phyloP scores from a whole-genome alignment of 2,888 invertebrate genomes.

The Synergus gifuensis region DNA sequence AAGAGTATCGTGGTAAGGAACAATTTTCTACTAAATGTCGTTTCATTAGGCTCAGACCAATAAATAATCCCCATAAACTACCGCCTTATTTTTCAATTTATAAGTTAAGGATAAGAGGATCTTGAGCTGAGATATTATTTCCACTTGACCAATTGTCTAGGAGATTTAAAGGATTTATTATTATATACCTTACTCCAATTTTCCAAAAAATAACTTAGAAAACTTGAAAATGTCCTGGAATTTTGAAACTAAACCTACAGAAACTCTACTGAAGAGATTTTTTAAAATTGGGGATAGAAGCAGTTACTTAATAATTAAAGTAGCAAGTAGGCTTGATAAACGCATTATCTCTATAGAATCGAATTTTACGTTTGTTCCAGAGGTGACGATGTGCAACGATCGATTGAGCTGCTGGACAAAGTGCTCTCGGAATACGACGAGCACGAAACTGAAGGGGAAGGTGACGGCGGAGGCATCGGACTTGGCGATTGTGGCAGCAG shows the following conservation, averaged over 20 bases:
- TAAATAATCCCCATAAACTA: conserved; percentile 2
- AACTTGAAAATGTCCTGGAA: too few species aligned
- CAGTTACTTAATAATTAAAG: not conserved
- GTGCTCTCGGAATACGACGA: conserved; percentile 95
- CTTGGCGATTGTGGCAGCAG: conserved; percentile 75
- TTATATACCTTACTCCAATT: not conserved
- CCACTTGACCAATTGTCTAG: not conserved
- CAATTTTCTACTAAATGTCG: not conserved
- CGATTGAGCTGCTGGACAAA: conserved; percentile 92
- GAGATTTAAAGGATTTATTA: not conserved
- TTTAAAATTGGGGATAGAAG: not conserved
- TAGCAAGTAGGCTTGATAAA: conserved; percentile 19
- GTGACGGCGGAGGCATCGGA: conserved; percentile 73
- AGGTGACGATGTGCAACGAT: conserved; percentile 92
- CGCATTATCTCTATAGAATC: conserved; percentile 70
- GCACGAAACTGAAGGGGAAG: conserved; percentile 81
- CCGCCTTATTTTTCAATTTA: not conserved
- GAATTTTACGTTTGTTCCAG: conserved; percentile 80
- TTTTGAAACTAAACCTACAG: not conserved
- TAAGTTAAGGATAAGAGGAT: not conserved
- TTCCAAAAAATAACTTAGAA: not conserved
- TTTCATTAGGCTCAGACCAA: conserved; percentile 8
- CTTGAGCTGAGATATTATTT: not conserved
- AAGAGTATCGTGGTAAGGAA: not conserved
- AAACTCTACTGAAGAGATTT: not conserved